phyloP scores from a whole-genome alignment of 2,113 vertebrate genomes.

The Sapajus apella region DNA sequence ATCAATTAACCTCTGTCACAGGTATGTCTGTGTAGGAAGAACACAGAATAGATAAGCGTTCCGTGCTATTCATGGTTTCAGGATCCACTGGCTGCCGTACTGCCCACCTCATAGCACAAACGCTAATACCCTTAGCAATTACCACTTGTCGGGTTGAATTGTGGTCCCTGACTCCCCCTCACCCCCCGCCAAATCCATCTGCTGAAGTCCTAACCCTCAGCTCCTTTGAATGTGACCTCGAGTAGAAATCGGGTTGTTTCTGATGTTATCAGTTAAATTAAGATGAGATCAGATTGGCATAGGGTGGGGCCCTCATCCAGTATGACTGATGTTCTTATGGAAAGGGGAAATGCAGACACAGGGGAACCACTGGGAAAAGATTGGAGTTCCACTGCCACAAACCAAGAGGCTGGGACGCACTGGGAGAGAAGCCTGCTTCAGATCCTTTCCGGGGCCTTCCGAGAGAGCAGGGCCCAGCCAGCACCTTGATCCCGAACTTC shows the following conservation, averaged over 20 bases:
- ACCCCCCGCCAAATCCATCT: background rate
- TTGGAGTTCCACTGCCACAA: background rate
- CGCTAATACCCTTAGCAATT: accelerated
- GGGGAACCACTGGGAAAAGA: accelerated
- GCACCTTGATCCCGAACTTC: too few species aligned
- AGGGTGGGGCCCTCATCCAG: background rate
- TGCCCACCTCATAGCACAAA: too few species aligned
- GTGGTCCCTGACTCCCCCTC: background rate
- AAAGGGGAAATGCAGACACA: background rate
- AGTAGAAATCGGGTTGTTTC: background rate
- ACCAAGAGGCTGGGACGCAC: too few species aligned
- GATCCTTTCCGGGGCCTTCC: background rate
- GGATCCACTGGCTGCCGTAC: background rate
- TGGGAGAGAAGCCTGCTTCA: background rate
- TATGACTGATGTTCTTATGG: background rate
- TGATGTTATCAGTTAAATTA: too few species aligned
- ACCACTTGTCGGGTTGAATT: background rate
- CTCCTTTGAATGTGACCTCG: background rate
- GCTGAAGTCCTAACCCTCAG: background rate
- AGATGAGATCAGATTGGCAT: background rate
- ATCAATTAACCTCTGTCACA: background rate
- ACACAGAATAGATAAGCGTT: background rate
- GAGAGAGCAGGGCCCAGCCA: accelerated
- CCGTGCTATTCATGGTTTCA: background rate
- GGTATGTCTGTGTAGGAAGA: background rate